Evolutionary conservation across 2,888 invertebrate species (phyloP).

Genomic region (Allygus modestus): DNA sequence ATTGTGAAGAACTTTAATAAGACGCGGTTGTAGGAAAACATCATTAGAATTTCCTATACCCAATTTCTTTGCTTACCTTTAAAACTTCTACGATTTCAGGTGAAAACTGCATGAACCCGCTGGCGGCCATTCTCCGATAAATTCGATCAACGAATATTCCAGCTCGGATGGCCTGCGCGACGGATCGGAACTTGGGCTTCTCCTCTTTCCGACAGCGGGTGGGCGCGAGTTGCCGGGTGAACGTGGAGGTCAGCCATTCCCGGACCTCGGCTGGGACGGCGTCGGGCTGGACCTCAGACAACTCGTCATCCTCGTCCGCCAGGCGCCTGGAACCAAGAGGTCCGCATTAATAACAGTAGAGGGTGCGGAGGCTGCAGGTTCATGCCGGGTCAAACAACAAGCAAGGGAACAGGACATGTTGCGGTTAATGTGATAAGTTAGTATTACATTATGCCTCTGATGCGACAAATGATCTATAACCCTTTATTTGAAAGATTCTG

Average conservation of each 20-base stretch:
- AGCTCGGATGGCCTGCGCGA: conserved; percentile 97
- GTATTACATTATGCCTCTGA: no score
- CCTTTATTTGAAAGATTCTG: no score
- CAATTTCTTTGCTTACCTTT: conserved; percentile 89
- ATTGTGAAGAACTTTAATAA: no score
- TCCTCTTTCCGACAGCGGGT: conserved; percentile 87
- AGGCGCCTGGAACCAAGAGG: conserved; percentile 79
- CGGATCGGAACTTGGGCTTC: conserved; percentile 94
- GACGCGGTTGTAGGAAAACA: no score
- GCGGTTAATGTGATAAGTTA: no score
- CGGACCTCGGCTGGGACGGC: conserved; percentile 97
- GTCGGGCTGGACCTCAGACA: conserved; percentile 97
- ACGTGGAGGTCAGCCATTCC: conserved; percentile 97
- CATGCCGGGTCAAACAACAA: no score
- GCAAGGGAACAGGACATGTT: background rate
- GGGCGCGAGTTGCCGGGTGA: conserved; percentile 92
- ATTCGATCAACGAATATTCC: conserved; percentile 98
- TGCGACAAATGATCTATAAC: no score
- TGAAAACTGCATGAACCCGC: conserved; percentile 91
- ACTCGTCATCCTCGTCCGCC: conserved; percentile 95
- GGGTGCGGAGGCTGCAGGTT: background rate
- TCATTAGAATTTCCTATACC: no score
- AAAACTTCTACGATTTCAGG: conserved; percentile 90
- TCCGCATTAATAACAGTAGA: no score
- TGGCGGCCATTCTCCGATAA: conserved; percentile 88